These are phyloP conservation scores for Notospermus geniculatus DNA, from an alignment of 1,140 invertebrate species.

Conservation along the genomic window DNA sequence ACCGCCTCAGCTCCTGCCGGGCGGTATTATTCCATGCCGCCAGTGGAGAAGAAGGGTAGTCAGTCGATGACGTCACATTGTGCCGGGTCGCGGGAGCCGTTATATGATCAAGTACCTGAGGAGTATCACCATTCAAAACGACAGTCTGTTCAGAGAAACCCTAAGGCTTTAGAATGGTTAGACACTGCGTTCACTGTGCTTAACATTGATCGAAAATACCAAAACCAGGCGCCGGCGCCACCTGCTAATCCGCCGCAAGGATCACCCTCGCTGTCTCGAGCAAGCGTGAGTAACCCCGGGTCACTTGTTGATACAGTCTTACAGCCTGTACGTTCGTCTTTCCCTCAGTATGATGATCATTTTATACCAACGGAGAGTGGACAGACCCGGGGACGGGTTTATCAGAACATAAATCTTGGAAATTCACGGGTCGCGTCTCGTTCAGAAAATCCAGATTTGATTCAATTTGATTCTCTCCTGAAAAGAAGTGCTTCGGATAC, in stretches of 20 bases:
- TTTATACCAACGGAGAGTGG: too few relatives aligned
- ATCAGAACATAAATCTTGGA: too few relatives aligned
- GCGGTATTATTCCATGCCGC: conserved; percentile 9
- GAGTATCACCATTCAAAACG: conserved; percentile 16
- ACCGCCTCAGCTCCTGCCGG: neutral
- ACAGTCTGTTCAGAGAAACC: conserved; percentile 16
- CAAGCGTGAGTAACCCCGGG: too few relatives aligned
- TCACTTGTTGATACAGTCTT: too few relatives aligned
- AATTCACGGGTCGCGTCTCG: too few relatives aligned
- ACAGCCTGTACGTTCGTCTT: too few relatives aligned
- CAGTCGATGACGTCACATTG: neutral
- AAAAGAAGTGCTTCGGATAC: too few relatives aligned
- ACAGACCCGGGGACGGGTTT: too few relatives aligned
- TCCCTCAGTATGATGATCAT: too few relatives aligned
- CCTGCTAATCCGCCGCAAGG: neutral
- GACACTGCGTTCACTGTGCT: conserved; percentile 47
- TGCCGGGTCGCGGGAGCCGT: neutral
- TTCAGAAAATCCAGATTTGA: too few relatives aligned
- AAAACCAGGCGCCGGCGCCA: conserved; percentile 11
- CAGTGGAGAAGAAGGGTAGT: neutral
- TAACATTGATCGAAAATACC: conserved; percentile 30
- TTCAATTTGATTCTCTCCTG: too few relatives aligned
- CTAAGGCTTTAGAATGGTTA: conserved; percentile 55
- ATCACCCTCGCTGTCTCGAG: too few relatives aligned
- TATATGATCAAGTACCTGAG: neutral